Conservation (phyloP, 1,140 invertebrate genomes). For the Latrodectus geometricus region DNA sequence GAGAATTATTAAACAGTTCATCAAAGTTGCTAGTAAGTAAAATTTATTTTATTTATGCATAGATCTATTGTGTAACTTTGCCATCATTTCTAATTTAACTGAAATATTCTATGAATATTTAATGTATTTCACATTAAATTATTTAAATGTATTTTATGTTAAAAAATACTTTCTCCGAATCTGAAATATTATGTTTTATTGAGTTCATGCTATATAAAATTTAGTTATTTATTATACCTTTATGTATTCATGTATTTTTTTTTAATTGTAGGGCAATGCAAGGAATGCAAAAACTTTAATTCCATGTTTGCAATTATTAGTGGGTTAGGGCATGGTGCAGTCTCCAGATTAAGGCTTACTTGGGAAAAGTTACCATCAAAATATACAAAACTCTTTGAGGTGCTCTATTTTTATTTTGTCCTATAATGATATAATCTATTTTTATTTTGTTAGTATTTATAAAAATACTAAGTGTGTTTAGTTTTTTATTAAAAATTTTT, state of each 20-base stretch:
- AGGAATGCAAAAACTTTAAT: conserved; percentile 99
- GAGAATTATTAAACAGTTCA: conserved; percentile 99
- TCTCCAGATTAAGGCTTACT: conserved; percentile 87
- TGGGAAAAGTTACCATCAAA: conserved; percentile 98
- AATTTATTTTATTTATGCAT: too few relatives aligned
- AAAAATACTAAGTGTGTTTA: neutral
- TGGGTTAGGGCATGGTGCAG: conserved; percentile 93
- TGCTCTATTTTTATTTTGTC: neutral
- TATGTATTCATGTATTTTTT: neutral
- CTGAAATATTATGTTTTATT: too few relatives aligned
- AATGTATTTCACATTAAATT: too few relatives aligned
- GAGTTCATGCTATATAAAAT: too few relatives aligned
- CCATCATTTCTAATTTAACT: too few relatives aligned
- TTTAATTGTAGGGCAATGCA: conserved; percentile 68
- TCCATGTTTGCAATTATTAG: conserved; percentile 99
- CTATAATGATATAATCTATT: neutral
- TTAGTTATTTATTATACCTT: neutral
- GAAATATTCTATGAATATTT: too few relatives aligned
- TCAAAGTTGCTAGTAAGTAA: conserved; percentile 84
- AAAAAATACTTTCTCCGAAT: neutral
- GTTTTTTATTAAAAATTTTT: neutral
- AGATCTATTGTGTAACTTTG: too few relatives aligned
- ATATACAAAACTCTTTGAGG: conserved; percentile 73
- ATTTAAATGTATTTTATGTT: neutral
- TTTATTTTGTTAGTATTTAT: neutral